phyloP scores from a whole-genome alignment of 2,113 vertebrate genomes.

The Oncorhynchus clarkii region DNA sequence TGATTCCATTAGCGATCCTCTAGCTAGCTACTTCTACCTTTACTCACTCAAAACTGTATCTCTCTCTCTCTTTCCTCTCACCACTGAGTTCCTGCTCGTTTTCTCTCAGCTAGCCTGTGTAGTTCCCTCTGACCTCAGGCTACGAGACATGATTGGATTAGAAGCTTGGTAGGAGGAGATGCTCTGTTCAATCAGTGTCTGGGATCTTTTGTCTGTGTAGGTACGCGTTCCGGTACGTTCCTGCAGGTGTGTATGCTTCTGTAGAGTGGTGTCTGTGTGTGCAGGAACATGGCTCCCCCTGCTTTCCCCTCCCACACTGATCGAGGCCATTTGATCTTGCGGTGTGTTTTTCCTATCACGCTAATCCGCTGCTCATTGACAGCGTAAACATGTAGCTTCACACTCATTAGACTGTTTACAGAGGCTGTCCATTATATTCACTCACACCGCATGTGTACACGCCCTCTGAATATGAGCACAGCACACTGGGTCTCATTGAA shows the following conservation, averaged over 20 bases:
- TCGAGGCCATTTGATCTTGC: background rate
- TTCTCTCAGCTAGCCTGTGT: background rate
- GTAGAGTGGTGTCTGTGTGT: too few species aligned
- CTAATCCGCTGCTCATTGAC: slow-evolving; percentile 16
- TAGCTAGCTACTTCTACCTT: background rate
- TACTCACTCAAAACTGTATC: background rate
- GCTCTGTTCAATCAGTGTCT: background rate
- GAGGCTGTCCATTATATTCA: background rate
- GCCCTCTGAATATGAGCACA: too few species aligned
- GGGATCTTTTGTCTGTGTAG: background rate
- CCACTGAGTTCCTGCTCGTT: slow-evolving; percentile 9
- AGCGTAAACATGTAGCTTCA: slow-evolving; percentile 9
- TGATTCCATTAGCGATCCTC: background rate
- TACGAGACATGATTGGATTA: background rate
- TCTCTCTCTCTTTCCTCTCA: background rate
- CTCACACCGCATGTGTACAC: background rate
- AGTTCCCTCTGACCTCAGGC: slow-evolving; percentile 1
- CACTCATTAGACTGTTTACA: slow-evolving; percentile 18
- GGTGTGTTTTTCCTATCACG: background rate
- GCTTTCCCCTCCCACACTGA: background rate
- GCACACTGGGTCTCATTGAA: too few species aligned
- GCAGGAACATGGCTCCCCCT: background rate
- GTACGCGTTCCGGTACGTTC: too few species aligned
- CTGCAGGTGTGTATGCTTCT: too few species aligned
- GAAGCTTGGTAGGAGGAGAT: background rate